Percentiles rank a stretch among this genome's conserved stretches.
Evolutionary conservation across 2,113 vertebrate genomes (phyloP).

Genomic region (Sorex araneus): DNA sequence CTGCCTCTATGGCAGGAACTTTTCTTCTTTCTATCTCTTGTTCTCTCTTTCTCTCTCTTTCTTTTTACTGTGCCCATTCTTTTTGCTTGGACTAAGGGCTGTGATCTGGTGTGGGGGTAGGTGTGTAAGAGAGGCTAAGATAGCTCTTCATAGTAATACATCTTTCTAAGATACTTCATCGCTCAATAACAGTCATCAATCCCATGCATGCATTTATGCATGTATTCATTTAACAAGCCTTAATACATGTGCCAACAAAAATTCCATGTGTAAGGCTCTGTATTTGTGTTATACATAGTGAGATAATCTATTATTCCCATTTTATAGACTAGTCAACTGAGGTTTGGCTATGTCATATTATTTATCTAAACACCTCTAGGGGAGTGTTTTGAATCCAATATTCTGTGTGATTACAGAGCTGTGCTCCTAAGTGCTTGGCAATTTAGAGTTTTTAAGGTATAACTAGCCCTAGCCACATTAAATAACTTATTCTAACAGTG

Average conservation of each 20-base stretch:
- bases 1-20: too few species aligned
- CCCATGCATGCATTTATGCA: background rate
- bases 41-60: too few species aligned
- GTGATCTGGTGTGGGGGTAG: too few species aligned
- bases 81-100: too few species aligned
- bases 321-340: constrained; percentile 49
- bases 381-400: constrained; percentile 36
- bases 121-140: too few species aligned
- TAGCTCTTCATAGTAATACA: background rate
- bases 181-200: background rate
- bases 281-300: background rate
- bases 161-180: constrained; percentile 45
- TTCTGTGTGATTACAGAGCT: constrained; percentile 23
- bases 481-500: constrained; percentile 18
- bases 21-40: too few species aligned
- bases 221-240: constrained; percentile 4
- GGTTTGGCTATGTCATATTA: background rate
- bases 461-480: background rate
- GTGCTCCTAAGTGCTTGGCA: background rate
- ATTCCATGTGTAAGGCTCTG: background rate
- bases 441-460: constrained; percentile 4
- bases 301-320: constrained; percentile 41
- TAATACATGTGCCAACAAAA: background rate
- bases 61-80: too few species aligned
- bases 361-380: constrained; percentile 12